Evolutionary conservation across 2,797 vertebrate genomes (phyloP), one percentile per base, ranked within the genome.

Genomic region (Otolemur crassicaudatus): DNA sequence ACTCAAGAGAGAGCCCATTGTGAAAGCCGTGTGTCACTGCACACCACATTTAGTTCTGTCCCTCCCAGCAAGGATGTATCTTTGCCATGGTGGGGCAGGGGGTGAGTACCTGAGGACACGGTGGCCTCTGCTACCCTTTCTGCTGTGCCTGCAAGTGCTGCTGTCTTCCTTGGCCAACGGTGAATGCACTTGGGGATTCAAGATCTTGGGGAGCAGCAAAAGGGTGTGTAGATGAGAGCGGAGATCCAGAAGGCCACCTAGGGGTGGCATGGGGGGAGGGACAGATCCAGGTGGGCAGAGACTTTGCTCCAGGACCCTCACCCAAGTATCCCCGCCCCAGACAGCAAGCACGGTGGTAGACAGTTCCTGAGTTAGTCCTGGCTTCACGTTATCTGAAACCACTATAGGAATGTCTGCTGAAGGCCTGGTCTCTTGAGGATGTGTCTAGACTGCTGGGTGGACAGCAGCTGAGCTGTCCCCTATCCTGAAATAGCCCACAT

Each of bases 271-370:
- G 40, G 22, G 70, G 25, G 7, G 20, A 8, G 16, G 6, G 31
- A 4, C 4, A 0, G 34, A 69, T 70, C 22, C 79, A 31, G 4
- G n/a, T n/a, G 11, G 14, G 13, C 0, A 46, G 46, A 7, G 19
- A 37, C 2, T 70, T 5, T 60, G 70, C 22, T 29, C 6, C 0
- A 46, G 27, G 23, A 23, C 14, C 49, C 67, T 80, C 72, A 17
- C 43, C 29, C 25, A 2, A 19, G 65, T 29, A 31, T 37, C 16
- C 22, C 56, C 40, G 20, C 58, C 82, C 73, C 61, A n/a, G 53
- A 61, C 31, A 89, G 56, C 61, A 29, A 3, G 61, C 22, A 11
- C 20, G 1, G 19, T 12, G 11, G 20, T 0, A 11, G 79, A 76
- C 43, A 29, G 19, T 53, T 73, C 69, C 69, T 17, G 23, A n/a